Evolutionary conservation across 2,113 vertebrate genomes (phyloP), one percentile per base, ranked within the genome.

Genomic region (Capra hircus): DNA sequence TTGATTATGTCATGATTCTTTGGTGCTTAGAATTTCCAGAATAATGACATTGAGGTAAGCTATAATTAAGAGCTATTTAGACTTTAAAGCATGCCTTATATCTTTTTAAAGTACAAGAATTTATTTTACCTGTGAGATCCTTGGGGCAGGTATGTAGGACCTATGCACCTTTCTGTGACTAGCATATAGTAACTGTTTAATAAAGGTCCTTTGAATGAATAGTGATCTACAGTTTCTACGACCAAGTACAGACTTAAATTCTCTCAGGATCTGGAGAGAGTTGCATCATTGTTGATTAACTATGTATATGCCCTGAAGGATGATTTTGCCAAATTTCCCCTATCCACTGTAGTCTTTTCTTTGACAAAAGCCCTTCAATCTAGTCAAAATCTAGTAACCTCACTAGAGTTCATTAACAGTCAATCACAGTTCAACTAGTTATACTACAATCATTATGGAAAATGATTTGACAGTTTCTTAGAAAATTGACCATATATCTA

Each of bases 351-450:
- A 55, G 36, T 1, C 60, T 36, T 91, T 81, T 14, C 88, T 86
- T 74, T 8, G 57, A 87, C 84, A 90, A n/a, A 48, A 96, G 27
- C 80, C 82, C 48, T 28, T 88, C 48, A 93, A 10, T 92, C 48
- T 55, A 94, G 8, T 94, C 27, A 60, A 30, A 87, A 93, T 78
- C 53, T 59, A 91, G 28, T 7, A 95, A 95, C 62, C 12, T 33
- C 27, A 89, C 94, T 90, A 80, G 74, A 88, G 90, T 14, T 71
- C 87, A 83, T 43, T 0, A 86, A 96, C 89, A 33, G 91, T 92
- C 90, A 98, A 95, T 11, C 89, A 55, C 45, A 97, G 17, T 77
- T 74, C 23, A 93, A 50, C 81, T 9, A 92, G 21, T 57, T 53
- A 43, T 7, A 90, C 81, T 67, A 90, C 21, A 97, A 78, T 33